Conservation (phyloP, 2,797 vertebrate species). For the Intellagama lesueurii region DNA sequence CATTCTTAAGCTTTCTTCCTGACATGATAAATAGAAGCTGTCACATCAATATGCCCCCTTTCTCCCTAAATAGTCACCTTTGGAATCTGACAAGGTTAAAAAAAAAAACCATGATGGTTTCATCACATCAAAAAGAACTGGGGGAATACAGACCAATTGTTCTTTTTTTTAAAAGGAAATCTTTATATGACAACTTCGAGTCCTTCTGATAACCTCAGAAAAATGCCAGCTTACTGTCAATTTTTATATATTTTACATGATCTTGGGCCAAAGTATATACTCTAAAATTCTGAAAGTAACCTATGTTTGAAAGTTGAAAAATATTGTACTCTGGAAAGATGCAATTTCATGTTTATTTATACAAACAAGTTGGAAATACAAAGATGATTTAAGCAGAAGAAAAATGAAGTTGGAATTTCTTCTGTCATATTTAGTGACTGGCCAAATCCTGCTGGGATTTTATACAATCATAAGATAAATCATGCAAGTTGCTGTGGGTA, state of each 20-base stretch:
- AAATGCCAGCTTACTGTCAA: neutral
- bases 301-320: neutral
- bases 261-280: neutral
- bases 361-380: neutral
- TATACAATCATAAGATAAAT: too few relatives aligned
- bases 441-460: too few relatives aligned
- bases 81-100: neutral
- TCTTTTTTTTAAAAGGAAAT: neutral
- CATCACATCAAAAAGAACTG: neutral
- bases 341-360: neutral
- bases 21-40: neutral
- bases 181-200: neutral
- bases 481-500: too few relatives aligned
- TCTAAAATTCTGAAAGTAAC: neutral
- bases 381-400: neutral
- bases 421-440: neutral
- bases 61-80: neutral
- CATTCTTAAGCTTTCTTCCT: neutral
- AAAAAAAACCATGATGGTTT: neutral
- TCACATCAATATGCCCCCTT: neutral
- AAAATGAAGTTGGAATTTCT: neutral
- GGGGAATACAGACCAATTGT: neutral
- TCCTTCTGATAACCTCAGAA: neutral
- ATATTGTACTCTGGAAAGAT: neutral
- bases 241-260: neutral